Percentiles rank a stretch among this genome's conserved stretches.
Conservation (phyloP, 2,797 vertebrate species). For the Platyrinchus mystaceus region DNA sequence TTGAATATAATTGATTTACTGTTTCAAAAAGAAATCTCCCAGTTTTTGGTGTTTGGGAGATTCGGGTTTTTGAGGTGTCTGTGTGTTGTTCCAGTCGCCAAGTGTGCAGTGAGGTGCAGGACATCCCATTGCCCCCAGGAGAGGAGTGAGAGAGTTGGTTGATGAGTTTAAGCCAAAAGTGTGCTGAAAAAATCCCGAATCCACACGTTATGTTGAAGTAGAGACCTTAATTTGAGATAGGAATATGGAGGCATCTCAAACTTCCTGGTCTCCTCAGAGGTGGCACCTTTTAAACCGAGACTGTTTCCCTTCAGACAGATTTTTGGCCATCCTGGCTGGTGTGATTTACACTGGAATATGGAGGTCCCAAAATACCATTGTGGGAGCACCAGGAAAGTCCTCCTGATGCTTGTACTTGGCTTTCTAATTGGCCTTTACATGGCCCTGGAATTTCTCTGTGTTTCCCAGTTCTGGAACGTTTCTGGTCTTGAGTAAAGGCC, state of each 20-base stretch:
- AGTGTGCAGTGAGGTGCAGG: rapidly evolving
- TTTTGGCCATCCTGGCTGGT: rapidly evolving
- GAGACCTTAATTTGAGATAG: not conserved
- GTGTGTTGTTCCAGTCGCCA: rapidly evolving
- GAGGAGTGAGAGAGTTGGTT: not conserved
- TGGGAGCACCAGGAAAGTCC: not conserved
- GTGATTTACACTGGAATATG: not conserved
- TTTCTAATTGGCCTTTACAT: not conserved
- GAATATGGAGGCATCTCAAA: not conserved
- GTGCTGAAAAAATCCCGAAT: not conserved
- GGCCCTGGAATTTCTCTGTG: not conserved
- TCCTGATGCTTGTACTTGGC: not conserved
- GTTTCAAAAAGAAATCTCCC: not conserved
- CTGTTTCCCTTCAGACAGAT: not conserved
- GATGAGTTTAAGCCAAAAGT: not conserved
- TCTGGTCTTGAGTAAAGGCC: not conserved
- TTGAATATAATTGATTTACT: not conserved
- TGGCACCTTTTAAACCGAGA: not conserved
- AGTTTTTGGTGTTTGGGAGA: not conserved
- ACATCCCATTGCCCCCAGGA: not conserved
- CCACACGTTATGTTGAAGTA: not conserved
- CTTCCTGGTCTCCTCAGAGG: not conserved
- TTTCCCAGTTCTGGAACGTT: not conserved
- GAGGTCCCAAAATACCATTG: not conserved
- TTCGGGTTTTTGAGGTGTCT: not conserved